Conservation (phyloP, 2,888 invertebrate genomes). For the Idaea straminata region DNA sequence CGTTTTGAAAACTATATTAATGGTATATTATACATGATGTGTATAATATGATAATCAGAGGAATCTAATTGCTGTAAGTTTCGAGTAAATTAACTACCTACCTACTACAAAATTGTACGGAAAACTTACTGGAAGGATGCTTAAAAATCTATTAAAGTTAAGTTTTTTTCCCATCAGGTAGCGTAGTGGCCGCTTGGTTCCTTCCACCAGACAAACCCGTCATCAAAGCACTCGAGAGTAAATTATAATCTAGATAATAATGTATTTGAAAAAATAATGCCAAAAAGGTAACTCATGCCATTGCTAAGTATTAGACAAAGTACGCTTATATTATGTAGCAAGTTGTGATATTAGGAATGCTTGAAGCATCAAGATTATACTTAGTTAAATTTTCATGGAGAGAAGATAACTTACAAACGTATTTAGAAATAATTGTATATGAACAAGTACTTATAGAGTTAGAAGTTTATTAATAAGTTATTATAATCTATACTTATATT, state of each 20-base stretch:
- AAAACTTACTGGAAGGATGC: no score
- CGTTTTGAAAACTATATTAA: no score
- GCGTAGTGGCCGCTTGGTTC: constrained; percentile 60
- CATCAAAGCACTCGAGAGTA: constrained; percentile 19
- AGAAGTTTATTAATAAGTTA: neutral
- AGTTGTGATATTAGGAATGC: neutral
- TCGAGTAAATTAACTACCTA: no score
- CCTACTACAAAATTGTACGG: no score
- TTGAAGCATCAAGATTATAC: neutral
- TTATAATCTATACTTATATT: no score
- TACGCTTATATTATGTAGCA: neutral
- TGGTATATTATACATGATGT: no score
- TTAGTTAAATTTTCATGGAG: neutral
- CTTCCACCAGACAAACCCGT: constrained; percentile 55
- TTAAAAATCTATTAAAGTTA: no score
- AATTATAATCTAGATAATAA: constrained; percentile 13
- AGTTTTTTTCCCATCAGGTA: constrained; percentile 44
- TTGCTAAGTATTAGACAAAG: neutral
- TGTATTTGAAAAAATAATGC: neutral
- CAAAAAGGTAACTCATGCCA: neutral
- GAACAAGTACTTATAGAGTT: neutral
- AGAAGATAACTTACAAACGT: neutral
- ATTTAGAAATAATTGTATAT: neutral
- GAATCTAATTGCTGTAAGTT: no score
- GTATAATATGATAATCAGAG: no score